Percentiles rank a stretch among this genome's conserved stretches.
phyloP scores from a whole-genome alignment of 2,113 vertebrate species.

The Chroicocephalus ridibundus region DNA sequence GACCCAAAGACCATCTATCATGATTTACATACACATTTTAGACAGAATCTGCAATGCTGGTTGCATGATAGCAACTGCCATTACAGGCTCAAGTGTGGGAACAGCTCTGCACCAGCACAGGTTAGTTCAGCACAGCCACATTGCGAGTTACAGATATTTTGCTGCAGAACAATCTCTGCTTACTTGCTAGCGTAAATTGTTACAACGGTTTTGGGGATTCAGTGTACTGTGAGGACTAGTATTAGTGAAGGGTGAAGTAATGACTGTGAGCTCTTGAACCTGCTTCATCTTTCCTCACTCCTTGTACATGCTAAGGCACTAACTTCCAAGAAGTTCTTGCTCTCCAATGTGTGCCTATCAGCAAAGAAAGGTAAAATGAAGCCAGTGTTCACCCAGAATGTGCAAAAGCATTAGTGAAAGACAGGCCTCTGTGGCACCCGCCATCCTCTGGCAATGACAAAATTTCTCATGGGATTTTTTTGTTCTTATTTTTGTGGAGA shows the following conservation, averaged over 20 bases:
- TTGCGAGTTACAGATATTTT: background rate
- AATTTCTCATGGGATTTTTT: background rate
- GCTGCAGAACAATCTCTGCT: background rate
- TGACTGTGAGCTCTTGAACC: background rate
- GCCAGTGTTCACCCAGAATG: rapidly evolving
- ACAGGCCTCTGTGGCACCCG: background rate
- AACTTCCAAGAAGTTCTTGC: background rate
- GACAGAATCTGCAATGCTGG: background rate
- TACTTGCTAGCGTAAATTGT: background rate
- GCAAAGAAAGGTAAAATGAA: background rate
- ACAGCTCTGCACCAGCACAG: background rate
- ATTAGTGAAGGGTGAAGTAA: background rate
- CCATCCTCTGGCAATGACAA: background rate
- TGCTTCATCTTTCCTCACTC: background rate
- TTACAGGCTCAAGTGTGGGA: background rate
- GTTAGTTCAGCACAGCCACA: background rate
- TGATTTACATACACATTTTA: background rate
- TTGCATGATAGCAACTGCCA: background rate
- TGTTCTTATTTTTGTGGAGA: background rate
- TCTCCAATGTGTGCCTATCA: background rate
- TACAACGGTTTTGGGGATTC: background rate
- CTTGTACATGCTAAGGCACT: background rate
- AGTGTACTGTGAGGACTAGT: background rate
- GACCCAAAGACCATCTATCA: background rate
- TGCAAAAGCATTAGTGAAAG: background rate